Base-by-base conservation (phyloP, 92 coral and sea anemone species). In the Phenganax marumi region DNA sequence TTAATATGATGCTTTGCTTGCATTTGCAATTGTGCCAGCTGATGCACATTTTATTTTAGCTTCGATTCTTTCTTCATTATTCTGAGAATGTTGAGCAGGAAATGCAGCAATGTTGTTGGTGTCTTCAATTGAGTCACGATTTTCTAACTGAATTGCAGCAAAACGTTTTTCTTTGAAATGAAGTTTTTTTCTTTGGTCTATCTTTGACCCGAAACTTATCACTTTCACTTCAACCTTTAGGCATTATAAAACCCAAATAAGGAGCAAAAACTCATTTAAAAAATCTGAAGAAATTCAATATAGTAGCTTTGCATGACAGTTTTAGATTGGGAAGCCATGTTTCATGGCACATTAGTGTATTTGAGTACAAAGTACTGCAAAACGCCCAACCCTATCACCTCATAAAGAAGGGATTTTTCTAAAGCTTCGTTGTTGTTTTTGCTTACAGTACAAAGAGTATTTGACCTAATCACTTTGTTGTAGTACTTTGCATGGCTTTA, bases 191-290 rank as follows among this genome's bases (percentile, higher is more conserved):
- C 82, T 77, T 79, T 68, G 17, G 49, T 18, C 39, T 69, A 50
- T 68, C 66, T 24, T 52, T 80, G 39, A 73, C 73, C 11, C 54
- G 77, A 68, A 63, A 52, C 62, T 60, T 81, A 19, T 19, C 53
- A 12, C 85, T 66, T 51, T 47, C 66, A 22, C 68, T 81, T 47
- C 65, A 81, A 21, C 85, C 77, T 52, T 68, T 81, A 50, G 63
- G 52, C 77, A 52, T 81, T 57, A 51, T 81, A 23, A 22, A 18
- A 66, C 64, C n/a, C 76, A 81, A 60, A 81, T 22, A 79, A 25
- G 43, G 57, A 19, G 64, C 57, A 19, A 46, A 57, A 48, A n/a
- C n/a, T n/a, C n/a, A n/a, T n/a, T n/a, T n/a, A n/a, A n/a, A n/a
- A n/a, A n/a, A n/a, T n/a, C n/a, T n/a, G n/a, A n/a, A n/a, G n/a